phyloP scores from a whole-genome alignment of 2,888 invertebrate genomes.

The Pachydiplax longipennis region DNA sequence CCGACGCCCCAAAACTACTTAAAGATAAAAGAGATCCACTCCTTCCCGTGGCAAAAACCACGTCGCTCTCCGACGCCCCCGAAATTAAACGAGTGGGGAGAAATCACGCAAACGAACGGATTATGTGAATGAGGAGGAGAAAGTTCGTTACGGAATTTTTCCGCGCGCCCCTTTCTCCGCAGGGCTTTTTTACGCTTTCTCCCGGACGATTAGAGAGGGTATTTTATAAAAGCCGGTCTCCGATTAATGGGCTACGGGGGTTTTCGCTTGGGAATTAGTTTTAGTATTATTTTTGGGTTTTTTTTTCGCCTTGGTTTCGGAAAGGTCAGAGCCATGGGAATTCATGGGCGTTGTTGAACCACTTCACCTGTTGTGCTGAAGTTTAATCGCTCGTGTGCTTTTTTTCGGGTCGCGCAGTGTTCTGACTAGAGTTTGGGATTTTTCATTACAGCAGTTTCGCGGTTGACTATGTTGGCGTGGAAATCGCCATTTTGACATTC shows the following conservation, averaged over 20 bases:
- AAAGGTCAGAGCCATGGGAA: too few species aligned
- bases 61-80: neutral
- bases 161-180: neutral
- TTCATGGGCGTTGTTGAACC: too few species aligned
- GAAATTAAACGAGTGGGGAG: neutral
- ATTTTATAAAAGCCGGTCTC: neutral
- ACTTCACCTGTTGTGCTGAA: too few species aligned
- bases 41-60: neutral
- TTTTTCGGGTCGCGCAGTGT: too few species aligned
- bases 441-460: too few species aligned
- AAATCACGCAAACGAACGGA: neutral
- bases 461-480: too few species aligned
- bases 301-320: too few species aligned
- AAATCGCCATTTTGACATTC: too few species aligned
- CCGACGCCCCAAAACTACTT: conserved; percentile 16
- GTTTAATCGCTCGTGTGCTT: too few species aligned
- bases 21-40: conserved; percentile 26
- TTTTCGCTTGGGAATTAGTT: too few species aligned
- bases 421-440: too few species aligned
- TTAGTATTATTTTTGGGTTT: too few species aligned
- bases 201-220: neutral
- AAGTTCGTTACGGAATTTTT: neutral
- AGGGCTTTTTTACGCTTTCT: neutral
- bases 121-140: neutral
- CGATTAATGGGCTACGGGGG: neutral